phyloP scores from a whole-genome alignment of 2,113 vertebrate genomes.

The Brachionichthys hirsutus region DNA sequence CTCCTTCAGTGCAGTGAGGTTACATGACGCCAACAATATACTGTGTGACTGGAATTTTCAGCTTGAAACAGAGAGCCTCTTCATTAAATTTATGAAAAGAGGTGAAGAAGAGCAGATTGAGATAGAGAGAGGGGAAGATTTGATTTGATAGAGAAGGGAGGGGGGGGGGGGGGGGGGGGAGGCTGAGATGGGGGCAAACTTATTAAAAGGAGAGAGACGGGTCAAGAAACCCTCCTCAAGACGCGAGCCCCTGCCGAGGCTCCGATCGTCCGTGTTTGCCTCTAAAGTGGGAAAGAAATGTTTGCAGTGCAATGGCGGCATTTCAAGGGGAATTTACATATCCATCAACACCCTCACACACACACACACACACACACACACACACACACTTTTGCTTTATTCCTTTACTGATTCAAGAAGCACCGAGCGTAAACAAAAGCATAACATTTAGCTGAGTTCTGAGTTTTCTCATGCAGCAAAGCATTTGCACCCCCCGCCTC shows the following conservation, averaged over 20 bases:
- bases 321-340: slow-evolving; percentile 68
- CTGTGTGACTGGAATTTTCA: slow-evolving; percentile 27
- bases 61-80: slow-evolving; percentile 5
- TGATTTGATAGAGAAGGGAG: not conserved
- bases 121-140: not conserved
- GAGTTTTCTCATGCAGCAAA: slow-evolving; percentile 70
- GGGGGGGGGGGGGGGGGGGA: slow-evolving; percentile 23
- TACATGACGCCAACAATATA: slow-evolving; percentile 28
- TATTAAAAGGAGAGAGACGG: slow-evolving; percentile 29
- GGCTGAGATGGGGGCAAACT: slow-evolving; percentile 24
- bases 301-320: slow-evolving; percentile 47
- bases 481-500: slow-evolving; percentile 67
- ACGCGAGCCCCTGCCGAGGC: slow-evolving; percentile 43
- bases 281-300: slow-evolving; percentile 61
- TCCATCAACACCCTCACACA: slow-evolving; percentile 20
- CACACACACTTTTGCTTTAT: slow-evolving; percentile 38
- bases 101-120: slow-evolving; percentile 18
- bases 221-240: slow-evolving; percentile 47
- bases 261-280: slow-evolving; percentile 67
- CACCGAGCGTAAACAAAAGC: slow-evolving; percentile 42
- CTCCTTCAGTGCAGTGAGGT: slow-evolving; percentile 4
- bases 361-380: not conserved
- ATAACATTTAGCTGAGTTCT: slow-evolving; percentile 63
- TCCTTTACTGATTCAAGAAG: slow-evolving; percentile 62
- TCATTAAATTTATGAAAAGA: slow-evolving; percentile 41